A percentile compares a stretch with the other conserved stretches of the same genome.
phyloP scores from a whole-genome alignment of 2,888 invertebrate species.

The Caenorhabditis plicata region DNA sequence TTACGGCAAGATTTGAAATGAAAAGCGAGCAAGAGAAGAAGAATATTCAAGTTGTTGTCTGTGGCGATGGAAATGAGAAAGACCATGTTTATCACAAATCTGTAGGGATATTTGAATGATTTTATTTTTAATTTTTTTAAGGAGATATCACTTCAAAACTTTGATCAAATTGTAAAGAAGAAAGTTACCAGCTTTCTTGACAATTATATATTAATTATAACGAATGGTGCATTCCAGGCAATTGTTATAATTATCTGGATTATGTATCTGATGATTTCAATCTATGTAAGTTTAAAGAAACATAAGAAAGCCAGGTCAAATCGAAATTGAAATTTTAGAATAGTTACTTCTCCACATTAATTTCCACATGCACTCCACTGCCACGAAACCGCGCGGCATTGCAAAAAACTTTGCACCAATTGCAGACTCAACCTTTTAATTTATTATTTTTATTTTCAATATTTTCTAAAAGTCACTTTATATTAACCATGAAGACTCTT shows the following conservation, averaged over 20 bases:
- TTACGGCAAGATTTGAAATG: slow-evolving; percentile 57
- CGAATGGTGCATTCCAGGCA: slow-evolving; percentile 45
- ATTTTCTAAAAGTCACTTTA: too few relatives aligned
- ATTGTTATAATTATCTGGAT: slow-evolving; percentile 45
- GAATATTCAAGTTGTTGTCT: slow-evolving; percentile 37
- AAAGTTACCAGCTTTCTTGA: slow-evolving; percentile 20
- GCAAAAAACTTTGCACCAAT: too few relatives aligned
- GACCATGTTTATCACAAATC: not conserved
- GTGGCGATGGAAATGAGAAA: slow-evolving; percentile 35
- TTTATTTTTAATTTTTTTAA: slow-evolving; percentile 1
- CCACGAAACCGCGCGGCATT: too few relatives aligned
- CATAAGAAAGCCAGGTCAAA: too few relatives aligned
- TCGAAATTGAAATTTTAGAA: too few relatives aligned
- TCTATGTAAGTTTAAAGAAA: slow-evolving; percentile 40
- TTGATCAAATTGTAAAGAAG: slow-evolving; percentile 36
- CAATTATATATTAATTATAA: slow-evolving; percentile 45
- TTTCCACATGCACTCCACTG: too few relatives aligned
- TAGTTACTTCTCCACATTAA: too few relatives aligned
- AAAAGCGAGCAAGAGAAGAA: slow-evolving; percentile 31
- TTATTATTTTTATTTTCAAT: too few relatives aligned
- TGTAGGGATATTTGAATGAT: not conserved
- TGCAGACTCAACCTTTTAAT: too few relatives aligned
- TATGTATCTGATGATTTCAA: slow-evolving; percentile 48
- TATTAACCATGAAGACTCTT: too few relatives aligned
- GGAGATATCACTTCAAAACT: slow-evolving; percentile 19